These are phyloP conservation scores for Myripristis jacobus DNA, from an alignment of 2,797 vertebrate genomes.

Conservation along the genomic window DNA sequence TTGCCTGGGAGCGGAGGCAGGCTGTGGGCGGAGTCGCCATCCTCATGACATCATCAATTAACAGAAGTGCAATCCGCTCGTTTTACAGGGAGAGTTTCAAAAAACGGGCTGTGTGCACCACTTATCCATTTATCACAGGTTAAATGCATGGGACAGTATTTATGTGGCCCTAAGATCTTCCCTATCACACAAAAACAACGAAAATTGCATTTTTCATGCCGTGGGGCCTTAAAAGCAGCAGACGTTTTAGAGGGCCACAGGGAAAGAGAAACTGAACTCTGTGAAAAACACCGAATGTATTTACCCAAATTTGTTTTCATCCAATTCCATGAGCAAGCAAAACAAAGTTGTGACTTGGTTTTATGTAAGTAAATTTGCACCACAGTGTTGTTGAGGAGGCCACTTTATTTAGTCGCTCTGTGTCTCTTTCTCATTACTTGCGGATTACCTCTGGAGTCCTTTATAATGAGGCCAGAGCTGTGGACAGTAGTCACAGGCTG, in stretches of 20 bases:
- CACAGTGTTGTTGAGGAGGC: constrained; percentile 21
- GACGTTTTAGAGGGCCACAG: not conserved
- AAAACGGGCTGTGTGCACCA: too few relatives aligned
- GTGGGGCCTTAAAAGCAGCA: too few relatives aligned
- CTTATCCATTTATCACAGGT: too few relatives aligned
- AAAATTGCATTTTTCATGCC: too few relatives aligned
- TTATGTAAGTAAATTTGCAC: constrained; percentile 38
- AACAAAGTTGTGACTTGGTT: constrained; percentile 42
- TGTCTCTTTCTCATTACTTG: constrained; percentile 67
- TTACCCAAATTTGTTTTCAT: constrained; percentile 11
- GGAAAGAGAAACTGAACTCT: constrained; percentile 1
- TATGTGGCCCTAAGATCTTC: too few relatives aligned
- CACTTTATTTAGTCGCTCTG: constrained; percentile 54
- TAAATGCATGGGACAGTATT: too few relatives aligned
- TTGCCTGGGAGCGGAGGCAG: too few relatives aligned
- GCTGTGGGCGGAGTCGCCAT: too few relatives aligned
- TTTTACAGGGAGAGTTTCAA: too few relatives aligned
- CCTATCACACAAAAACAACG: too few relatives aligned
- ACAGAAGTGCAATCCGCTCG: too few relatives aligned
- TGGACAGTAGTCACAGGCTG: constrained; percentile 54
- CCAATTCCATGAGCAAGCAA: constrained; percentile 28
- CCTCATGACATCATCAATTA: too few relatives aligned
- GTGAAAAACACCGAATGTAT: not conserved
- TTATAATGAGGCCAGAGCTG: constrained; percentile 51
- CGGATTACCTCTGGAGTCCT: constrained; percentile 62